These are phyloP conservation scores for Cantharis rustica DNA, from an alignment of 2,888 invertebrate species.

Conservation along the genomic window DNA sequence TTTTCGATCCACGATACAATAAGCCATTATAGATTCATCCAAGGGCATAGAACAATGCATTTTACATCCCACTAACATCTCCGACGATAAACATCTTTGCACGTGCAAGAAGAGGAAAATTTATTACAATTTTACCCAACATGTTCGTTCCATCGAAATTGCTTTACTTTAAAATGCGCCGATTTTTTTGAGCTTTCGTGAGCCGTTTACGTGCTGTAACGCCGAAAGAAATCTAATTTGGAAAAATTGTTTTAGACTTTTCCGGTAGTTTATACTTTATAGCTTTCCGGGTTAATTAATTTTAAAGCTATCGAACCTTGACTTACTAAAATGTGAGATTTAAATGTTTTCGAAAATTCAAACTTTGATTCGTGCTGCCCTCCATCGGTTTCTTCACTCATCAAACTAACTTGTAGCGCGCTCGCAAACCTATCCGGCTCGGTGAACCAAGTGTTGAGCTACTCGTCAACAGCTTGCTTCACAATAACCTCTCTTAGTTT, in stretches of 20 bases:
- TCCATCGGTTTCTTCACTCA: background rate
- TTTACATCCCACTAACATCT: conserved; percentile 3
- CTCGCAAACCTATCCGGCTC: background rate
- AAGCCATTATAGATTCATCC: background rate
- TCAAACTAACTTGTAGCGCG: background rate
- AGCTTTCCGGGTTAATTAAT: background rate
- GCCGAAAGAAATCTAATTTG: background rate
- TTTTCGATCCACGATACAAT: conserved; percentile 1
- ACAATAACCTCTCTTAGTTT: background rate
- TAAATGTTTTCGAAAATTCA: background rate
- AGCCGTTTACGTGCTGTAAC: too few relatives aligned
- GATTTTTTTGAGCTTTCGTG: background rate
- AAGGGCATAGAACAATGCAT: conserved; percentile 2
- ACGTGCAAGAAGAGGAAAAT: background rate
- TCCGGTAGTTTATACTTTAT: background rate
- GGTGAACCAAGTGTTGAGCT: background rate
- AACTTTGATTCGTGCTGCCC: background rate
- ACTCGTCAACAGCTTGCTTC: background rate
- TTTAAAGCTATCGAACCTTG: background rate
- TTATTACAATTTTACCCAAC: background rate
- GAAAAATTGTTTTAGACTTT: background rate
- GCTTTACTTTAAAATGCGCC: background rate
- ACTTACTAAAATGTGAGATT: background rate
- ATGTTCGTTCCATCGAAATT: background rate
- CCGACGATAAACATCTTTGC: background rate